phyloP scores from a whole-genome alignment of 2,888 invertebrate species.

The Cantharis rufa region DNA sequence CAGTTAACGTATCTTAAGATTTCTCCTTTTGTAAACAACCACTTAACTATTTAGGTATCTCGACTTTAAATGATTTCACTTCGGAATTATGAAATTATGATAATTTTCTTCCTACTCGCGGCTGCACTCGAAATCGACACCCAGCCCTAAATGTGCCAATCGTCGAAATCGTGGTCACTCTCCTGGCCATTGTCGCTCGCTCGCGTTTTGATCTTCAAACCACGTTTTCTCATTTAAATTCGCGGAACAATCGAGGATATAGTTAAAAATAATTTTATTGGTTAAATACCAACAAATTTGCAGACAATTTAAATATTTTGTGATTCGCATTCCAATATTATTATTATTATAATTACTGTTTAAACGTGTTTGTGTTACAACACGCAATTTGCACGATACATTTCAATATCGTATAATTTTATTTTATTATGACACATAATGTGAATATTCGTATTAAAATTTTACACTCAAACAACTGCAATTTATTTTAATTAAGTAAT shows the following conservation, averaged over 20 bases:
- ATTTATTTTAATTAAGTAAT: not conserved
- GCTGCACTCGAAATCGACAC: not conserved
- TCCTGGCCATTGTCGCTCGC: not conserved
- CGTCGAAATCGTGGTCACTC: not conserved
- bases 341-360: constrained; percentile 1
- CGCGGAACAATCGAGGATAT: constrained; percentile 7
- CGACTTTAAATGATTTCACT: constrained; percentile 13
- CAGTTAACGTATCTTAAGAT: constrained; percentile 42
- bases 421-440: not conserved
- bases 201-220: not conserved
- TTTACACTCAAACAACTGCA: not conserved
- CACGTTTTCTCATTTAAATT: constrained; percentile 3
- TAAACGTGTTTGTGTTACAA: constrained; percentile 4
- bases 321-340: constrained; percentile 1
- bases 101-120: constrained; percentile 26
- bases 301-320: constrained; percentile 6
- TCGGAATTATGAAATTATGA: constrained; percentile 34
- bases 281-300: constrained; percentile 8
- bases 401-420: constrained; percentile 1
- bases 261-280: not conserved
- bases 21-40: constrained; percentile 27
- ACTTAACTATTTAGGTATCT: constrained; percentile 8
- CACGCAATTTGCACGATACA: constrained; percentile 5
- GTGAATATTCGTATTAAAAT: not conserved
- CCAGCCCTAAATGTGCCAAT: not conserved